phyloP scores from a whole-genome alignment of 2,113 vertebrate genomes.

The Cnemophilus loriae region DNA sequence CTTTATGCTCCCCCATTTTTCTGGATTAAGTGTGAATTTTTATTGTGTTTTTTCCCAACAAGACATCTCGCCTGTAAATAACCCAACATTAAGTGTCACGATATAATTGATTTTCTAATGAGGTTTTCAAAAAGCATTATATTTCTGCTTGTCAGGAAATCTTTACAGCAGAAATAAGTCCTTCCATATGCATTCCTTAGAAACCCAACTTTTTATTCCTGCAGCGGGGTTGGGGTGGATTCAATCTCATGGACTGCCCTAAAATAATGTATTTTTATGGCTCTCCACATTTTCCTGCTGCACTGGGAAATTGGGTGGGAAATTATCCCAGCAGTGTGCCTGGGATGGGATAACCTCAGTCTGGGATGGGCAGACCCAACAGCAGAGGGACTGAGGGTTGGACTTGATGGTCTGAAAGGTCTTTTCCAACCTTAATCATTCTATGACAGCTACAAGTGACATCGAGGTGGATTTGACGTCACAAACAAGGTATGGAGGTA shows the following conservation, averaged over 20 bases:
- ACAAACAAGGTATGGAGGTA: rapidly evolving
- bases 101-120: conserved; percentile 69
- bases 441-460: rapidly evolving
- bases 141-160: conserved; percentile 64
- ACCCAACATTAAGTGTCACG: conserved; percentile 60
- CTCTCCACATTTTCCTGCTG: not conserved
- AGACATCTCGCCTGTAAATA: conserved; percentile 60
- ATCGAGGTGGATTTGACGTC: rapidly evolving
- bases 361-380: not conserved
- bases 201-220: conserved; percentile 4
- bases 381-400: not conserved
- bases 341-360: not conserved
- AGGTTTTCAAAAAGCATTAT: conserved; percentile 65
- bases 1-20: conserved; percentile 48
- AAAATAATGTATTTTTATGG: not conserved
- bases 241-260: not conserved
- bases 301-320: not conserved
- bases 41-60: conserved; percentile 38
- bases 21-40: conserved; percentile 56
- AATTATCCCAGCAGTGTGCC: rapidly evolving
- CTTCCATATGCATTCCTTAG: conserved; percentile 15
- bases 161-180: conserved; percentile 54
- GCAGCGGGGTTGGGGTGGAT: not conserved
- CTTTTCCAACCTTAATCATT: not conserved
- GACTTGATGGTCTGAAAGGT: not conserved